phyloP scores from a whole-genome alignment of 2,888 invertebrate genomes.

The Atethmia centrago region DNA sequence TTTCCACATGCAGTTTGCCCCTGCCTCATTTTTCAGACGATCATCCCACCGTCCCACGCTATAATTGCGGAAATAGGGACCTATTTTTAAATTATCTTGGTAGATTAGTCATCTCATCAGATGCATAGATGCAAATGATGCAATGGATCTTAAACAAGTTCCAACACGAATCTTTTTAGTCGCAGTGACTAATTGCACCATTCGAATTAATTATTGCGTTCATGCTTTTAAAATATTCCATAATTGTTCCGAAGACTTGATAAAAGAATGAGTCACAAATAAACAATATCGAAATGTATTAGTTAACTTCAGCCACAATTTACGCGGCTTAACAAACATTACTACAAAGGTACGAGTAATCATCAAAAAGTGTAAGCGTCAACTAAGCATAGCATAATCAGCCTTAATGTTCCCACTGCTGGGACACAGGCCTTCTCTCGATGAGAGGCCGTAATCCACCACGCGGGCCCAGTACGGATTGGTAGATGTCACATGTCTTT shows the following conservation, averaged over 20 bases:
- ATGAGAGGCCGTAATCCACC: too few relatives aligned
- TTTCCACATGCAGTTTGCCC: not conserved
- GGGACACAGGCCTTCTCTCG: too few relatives aligned
- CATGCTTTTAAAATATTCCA: slow-evolving; percentile 13
- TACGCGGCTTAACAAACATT: not conserved
- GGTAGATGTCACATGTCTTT: too few relatives aligned
- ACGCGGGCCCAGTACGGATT: too few relatives aligned
- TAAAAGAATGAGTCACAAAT: slow-evolving; percentile 26
- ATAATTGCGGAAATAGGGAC: not conserved
- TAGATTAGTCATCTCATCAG: slow-evolving; percentile 33
- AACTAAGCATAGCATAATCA: too few relatives aligned
- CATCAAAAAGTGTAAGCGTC: too few relatives aligned
- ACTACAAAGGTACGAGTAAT: not conserved
- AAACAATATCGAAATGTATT: slow-evolving; percentile 2
- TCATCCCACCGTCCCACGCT: not conserved
- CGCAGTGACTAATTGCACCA: slow-evolving; percentile 45
- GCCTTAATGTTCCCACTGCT: too few relatives aligned
- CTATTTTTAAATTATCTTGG: slow-evolving; percentile 8
- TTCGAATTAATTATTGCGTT: slow-evolving; percentile 30
- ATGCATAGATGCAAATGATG: not conserved
- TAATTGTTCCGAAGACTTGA: not conserved
- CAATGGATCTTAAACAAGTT: slow-evolving; percentile 17
- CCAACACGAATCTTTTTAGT: slow-evolving; percentile 13
- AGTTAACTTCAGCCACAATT: not conserved
- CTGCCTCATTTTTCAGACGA: not conserved